Evolutionary conservation across 2,797 vertebrate species (phyloP), one percentile per base, ranked within the genome.

Genomic region (Melanotaenia parkinsoni): DNA sequence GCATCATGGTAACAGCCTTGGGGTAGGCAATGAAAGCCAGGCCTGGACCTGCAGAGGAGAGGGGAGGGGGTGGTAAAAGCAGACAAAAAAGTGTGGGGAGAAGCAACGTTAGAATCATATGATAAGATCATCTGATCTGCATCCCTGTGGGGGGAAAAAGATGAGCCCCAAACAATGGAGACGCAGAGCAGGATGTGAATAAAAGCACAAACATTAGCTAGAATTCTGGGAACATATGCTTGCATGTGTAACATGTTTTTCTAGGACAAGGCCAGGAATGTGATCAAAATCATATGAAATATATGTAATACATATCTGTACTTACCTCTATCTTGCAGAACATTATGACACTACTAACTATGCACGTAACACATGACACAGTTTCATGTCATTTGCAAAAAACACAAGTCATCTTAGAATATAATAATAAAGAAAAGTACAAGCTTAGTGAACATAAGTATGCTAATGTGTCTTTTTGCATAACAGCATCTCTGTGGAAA

Each of bases 1-100:
- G 98, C 98, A 99, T 99, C 98, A 99, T 97, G 58, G 96, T 95
- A 88, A 99, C 97, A 61, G 98, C 97, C 94, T 99, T 99, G 54
- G 98, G 98, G 93, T 99, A 99, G 83, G 97, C 98, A 35, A 99
- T 99, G 92, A 99, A 99, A 70, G 98, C 98, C 95, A 99, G 89
- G 86, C 98, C 98, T 67, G 98, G 98, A 95, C 98, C 98, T 99
- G 93, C 63, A 92, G 74, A 63, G 59, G 91, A 87, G 82, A 45
- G 84, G 90, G 47, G 61, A 1, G 10, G 0, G 16, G 62, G 63
- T 50, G 72, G 58, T 0, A 9, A 81, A 77, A 87, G 51, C 60
- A 81, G 87, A 91, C 74, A 85, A 83, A 90, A 83, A 83, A 90
- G 91, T 26, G 58, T 30, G 60, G 77, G 63, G 89, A 53, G 63